Conservation (phyloP, 2,113 vertebrate species). For the Etheostoma cragini region DNA sequence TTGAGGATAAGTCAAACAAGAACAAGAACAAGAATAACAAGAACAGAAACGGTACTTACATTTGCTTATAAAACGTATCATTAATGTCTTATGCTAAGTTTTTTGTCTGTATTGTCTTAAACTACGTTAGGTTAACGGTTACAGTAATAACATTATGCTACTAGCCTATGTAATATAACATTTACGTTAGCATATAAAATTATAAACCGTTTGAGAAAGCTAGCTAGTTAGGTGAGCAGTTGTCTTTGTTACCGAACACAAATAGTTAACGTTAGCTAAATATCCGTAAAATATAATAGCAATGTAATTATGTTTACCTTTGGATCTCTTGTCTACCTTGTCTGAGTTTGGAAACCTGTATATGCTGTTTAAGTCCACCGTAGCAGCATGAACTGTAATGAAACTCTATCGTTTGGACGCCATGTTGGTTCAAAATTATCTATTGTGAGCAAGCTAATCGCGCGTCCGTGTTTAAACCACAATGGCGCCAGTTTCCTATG, state of each 20-base stretch:
- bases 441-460: fast-evolving
- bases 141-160: too few relatives aligned
- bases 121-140: neutral
- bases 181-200: neutral
- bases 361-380: neutral
- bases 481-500: conserved; percentile 74
- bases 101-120: too few relatives aligned
- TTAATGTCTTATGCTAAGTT: neutral
- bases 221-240: neutral
- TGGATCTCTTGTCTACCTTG: conserved; percentile 5
- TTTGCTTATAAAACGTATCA: neutral
- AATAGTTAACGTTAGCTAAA: neutral
- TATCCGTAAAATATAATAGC: neutral
- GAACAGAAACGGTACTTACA: neutral
- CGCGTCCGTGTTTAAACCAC: conserved; percentile 50
- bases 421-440: conserved; percentile 72
- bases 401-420: conserved; percentile 20
- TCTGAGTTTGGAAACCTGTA: conserved; percentile 40
- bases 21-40: neutral
- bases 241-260: neutral
- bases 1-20: neutral
- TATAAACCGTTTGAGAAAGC: neutral
- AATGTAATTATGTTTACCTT: conserved; percentile 55
- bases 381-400: neutral
- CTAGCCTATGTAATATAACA: neutral